Evolutionary conservation across 53 echinoderm and acorn worm species (phyloP).

Genomic region (Antedon mediterranea): DNA sequence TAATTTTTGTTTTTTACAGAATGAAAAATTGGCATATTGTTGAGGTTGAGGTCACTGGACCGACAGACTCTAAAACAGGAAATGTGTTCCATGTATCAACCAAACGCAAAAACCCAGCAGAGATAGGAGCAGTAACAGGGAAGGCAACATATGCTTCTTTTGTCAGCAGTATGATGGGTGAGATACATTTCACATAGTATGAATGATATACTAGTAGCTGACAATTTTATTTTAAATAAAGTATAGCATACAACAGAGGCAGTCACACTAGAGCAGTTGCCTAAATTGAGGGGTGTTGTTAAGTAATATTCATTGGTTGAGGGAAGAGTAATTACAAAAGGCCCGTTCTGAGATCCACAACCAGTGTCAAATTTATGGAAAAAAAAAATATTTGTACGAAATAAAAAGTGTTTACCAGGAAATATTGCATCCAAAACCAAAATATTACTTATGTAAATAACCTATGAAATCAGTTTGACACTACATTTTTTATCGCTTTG

Average conservation of each 20-base stretch:
- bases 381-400: too few species aligned
- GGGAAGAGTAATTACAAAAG: background rate
- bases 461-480: too few species aligned
- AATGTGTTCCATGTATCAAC: conserved; percentile 76
- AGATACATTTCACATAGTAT: conserved; percentile 12
- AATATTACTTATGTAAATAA: too few species aligned
- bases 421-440: too few species aligned
- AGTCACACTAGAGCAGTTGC: too few species aligned
- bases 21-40: conserved; percentile 70
- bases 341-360: too few species aligned
- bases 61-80: conserved; percentile 36
- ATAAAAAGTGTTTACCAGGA: too few species aligned
- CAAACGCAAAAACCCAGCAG: conserved; percentile 72
- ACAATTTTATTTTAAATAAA: too few species aligned
- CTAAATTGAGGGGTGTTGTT: background rate
- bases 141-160: conserved; percentile 82
- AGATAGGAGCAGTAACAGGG: conserved; percentile 60
- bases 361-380: too few species aligned
- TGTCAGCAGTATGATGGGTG: conserved; percentile 69
- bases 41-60: conserved; percentile 87
- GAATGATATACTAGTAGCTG: too few species aligned
- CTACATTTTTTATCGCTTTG: too few species aligned
- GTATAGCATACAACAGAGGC: background rate
- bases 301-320: background rate
- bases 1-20: conserved; percentile 14